Evolutionary conservation across 1,140 invertebrate genomes (phyloP), one percentile per base, ranked within the genome.

Genomic region (Psilanteris sp.): DNA sequence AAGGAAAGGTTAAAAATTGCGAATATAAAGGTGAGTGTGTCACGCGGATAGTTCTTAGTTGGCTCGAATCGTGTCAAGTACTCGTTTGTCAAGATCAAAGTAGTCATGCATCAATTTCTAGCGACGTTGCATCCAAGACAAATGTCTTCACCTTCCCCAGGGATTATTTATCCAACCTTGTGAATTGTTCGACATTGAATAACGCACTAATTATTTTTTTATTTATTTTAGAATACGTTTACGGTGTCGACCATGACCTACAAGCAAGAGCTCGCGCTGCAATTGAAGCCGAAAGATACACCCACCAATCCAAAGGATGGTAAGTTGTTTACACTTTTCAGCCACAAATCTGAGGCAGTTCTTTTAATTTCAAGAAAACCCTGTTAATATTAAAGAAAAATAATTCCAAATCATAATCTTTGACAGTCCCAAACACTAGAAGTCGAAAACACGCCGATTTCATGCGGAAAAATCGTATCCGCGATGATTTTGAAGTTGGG

Each of bases 191-290:
- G 62, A 43, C 64, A 70, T 70, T 76, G 64, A 64, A 37, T 14
- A 59, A 59, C 71, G 52, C 52, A 68, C 72, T 68, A 68, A 75
- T 75, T 68, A 68, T 55, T 62, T 77, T n/a, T n/a, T 15, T 72
- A 46, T 72, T 72, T 48, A 39, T 77, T 81, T 27, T 76, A 89
- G 87, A 89, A 14, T 89, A 88, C 16, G 68, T 88, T 3, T 88
- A 88, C 48, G 85, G 86, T 0, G 79, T 89, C 20, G 87, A 88
- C 72, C 72, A 84, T 75, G 87, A 89, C 77, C 78, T 89, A 32
- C 87, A 89, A 66, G 87, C 87, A 6, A 81, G 85, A 83, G 82
- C 81, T 52, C 79, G 85, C 0, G 87, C 85, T 20, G 87, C 85
- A 0, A 73, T 89, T 54, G 87, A 89, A 66, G 83, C 86, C n/a